Percentiles rank a stretch among this genome's conserved stretches.
Evolutionary conservation across 2,797 vertebrate genomes (phyloP).

Genomic region (Galago senegalensis): DNA sequence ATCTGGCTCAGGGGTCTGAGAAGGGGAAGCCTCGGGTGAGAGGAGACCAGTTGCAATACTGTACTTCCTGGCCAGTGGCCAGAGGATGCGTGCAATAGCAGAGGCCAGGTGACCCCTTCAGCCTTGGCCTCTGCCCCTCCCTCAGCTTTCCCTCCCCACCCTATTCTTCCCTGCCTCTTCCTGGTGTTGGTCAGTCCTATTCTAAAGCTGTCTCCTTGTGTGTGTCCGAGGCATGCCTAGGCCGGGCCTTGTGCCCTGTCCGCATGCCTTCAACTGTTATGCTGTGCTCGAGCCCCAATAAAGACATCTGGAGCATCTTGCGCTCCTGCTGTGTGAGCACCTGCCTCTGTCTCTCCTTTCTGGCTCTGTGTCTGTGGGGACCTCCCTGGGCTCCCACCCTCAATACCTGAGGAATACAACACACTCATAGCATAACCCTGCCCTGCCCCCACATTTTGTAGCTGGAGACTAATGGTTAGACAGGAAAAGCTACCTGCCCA

Average conservation of each 20-base stretch:
- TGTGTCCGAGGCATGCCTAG: conserved; percentile 86
- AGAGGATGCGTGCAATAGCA: conserved; percentile 79
- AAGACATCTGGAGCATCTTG: conserved; percentile 85
- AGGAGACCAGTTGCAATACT: conserved; percentile 83
- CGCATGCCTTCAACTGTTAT: conserved; percentile 85
- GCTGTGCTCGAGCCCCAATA: conserved; percentile 86
- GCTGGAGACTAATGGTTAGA: background rate
- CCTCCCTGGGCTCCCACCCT: background rate
- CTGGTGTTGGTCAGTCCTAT: conserved; percentile 70
- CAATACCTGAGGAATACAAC: background rate
- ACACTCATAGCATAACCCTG: too few species aligned
- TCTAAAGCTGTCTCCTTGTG: conserved; percentile 75
- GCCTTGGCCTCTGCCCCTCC: conserved; percentile 83
- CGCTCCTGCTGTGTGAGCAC: conserved; percentile 75
- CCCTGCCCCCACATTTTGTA: background rate
- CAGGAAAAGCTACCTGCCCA: background rate
- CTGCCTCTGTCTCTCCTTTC: conserved; percentile 71
- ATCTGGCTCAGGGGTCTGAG: conserved; percentile 80
- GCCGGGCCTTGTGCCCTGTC: conserved; percentile 81
- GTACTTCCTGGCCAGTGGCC: conserved; percentile 80
- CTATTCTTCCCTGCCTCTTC: background rate
- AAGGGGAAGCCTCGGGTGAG: conserved; percentile 45
- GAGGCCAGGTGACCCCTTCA: conserved; percentile 80
- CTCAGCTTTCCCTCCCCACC: background rate
- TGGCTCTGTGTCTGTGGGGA: conserved; percentile 36